phyloP scores from a whole-genome alignment of 2,113 vertebrate species.

The Copsychus sechellarum region DNA sequence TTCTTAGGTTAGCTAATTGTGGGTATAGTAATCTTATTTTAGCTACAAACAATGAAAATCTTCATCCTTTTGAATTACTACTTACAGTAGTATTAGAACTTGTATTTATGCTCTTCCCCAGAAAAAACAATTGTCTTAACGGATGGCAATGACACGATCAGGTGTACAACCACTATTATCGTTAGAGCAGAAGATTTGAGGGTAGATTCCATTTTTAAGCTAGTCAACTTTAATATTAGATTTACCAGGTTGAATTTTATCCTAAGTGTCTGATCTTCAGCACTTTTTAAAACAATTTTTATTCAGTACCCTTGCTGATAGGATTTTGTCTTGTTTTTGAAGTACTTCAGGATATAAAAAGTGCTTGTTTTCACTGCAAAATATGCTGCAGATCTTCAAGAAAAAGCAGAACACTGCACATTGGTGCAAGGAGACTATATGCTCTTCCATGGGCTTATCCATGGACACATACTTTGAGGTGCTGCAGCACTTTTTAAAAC shows the following conservation, averaged over 20 bases:
- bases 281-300: not conserved
- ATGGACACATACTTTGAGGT: not conserved
- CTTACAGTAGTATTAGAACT: not conserved
- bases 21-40: not conserved
- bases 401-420: not conserved
- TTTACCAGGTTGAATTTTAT: not conserved
- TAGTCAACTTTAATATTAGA: not conserved
- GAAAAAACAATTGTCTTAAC: not conserved
- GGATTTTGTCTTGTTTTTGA: not conserved
- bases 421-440: not conserved
- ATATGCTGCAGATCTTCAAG: not conserved
- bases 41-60: not conserved
- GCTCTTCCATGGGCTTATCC: not conserved
- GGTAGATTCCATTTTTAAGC: not conserved
- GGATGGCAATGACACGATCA: not conserved
- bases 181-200: not conserved
- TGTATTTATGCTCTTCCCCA: not conserved
- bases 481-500: not conserved
- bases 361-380: not conserved
- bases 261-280: not conserved
- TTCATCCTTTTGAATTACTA: not conserved
- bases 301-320: not conserved
- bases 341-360: not conserved
- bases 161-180: not conserved
- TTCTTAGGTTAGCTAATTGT: not conserved